These are phyloP conservation scores for Amia ocellicauda DNA, from an alignment of 2,113 vertebrate genomes.

Conservation along the genomic window DNA sequence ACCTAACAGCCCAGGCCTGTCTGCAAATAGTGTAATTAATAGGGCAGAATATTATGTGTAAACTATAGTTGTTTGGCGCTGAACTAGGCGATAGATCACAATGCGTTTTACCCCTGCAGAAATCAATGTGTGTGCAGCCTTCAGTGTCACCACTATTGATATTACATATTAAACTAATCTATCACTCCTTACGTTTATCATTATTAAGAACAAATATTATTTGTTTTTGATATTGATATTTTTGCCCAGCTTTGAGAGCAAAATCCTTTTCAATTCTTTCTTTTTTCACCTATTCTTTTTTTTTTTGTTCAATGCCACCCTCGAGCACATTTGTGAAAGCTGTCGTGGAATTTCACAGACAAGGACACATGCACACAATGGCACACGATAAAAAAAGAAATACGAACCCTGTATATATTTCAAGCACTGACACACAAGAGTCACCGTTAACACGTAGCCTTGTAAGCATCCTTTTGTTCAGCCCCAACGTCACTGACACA, in stretches of 20 bases:
- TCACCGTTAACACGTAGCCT: no score
- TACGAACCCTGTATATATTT: no score
- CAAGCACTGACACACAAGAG: no score
- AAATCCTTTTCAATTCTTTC: not conserved
- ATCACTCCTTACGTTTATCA: not conserved
- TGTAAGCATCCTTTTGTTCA: no score
- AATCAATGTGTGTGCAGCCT: not conserved
- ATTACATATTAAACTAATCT: slow-evolving; percentile 5
- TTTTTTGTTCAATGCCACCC: no score
- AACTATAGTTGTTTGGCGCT: not conserved
- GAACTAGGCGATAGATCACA: slow-evolving; percentile 15
- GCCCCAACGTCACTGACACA: no score
- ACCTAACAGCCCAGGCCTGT: slow-evolving; percentile 67
- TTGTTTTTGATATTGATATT: slow-evolving; percentile 4
- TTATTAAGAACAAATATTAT: slow-evolving; percentile 7
- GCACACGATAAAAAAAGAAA: no score
- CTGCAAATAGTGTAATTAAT: slow-evolving; percentile 69
- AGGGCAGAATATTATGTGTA: slow-evolving; percentile 50
- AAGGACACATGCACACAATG: no score
- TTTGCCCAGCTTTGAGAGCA: not conserved
- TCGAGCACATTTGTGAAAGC: no score
- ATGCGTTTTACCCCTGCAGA: not conserved
- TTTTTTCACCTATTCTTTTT: not conserved
- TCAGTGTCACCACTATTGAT: not conserved
- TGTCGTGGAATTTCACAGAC: no score